phyloP scores from a whole-genome alignment of 2,113 vertebrate species.

The Poeciliopsis turrubarensis region DNA sequence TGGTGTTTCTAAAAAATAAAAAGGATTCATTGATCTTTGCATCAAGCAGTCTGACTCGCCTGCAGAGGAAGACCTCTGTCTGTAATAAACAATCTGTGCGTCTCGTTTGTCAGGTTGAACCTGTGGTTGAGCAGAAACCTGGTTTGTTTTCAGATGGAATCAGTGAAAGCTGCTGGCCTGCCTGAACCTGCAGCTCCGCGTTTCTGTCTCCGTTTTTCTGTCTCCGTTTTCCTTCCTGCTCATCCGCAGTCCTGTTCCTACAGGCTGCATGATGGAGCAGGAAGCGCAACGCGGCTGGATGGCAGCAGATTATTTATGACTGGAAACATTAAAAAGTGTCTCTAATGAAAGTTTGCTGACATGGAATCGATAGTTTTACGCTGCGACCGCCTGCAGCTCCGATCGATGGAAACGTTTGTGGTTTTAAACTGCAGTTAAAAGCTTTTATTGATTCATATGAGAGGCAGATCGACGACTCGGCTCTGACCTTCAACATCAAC shows the following conservation, averaged over 20 bases:
- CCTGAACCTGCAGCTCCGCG: background rate
- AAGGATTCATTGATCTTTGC: too few species aligned
- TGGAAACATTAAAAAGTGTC: background rate
- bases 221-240: background rate
- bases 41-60: too few species aligned
- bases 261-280: background rate
- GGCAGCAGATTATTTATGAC: background rate
- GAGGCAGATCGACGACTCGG: background rate
- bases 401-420: slow-evolving; percentile 12
- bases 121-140: fast-evolving
- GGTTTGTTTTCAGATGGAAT: background rate
- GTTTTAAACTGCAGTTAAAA: slow-evolving; percentile 20
- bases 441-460: slow-evolving; percentile 24
- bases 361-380: background rate
- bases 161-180: background rate
- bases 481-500: background rate
- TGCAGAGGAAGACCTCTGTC: background rate
- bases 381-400: slow-evolving; percentile 26
- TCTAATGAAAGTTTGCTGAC: background rate
- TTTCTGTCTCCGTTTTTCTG: background rate
- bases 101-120: background rate
- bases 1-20: too few species aligned
- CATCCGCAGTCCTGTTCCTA: background rate
- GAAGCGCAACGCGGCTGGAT: fast-evolving
- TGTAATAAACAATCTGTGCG: background rate